Base-by-base conservation (phyloP, 2,888 invertebrate species). In the Dryococelus australis region DNA sequence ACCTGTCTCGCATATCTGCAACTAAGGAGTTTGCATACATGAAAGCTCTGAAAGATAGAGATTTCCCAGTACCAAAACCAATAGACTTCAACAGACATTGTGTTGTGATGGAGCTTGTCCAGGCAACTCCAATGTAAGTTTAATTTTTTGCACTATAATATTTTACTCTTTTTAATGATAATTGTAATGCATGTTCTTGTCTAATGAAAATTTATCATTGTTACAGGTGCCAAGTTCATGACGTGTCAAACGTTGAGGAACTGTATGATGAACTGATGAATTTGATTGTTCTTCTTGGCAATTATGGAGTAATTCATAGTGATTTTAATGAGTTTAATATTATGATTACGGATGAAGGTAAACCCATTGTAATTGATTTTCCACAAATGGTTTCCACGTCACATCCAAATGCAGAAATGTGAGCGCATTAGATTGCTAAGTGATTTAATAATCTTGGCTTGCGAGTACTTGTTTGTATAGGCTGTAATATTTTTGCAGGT, bases 251-350 rank as follows among this genome's bases (percentile, higher is more conserved):
- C 91, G 94, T 96, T 0, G 97, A 96, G 89, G 93, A 93, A 0
- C 93, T 99, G 0, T 99, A 99, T 91, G 98, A 98, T 91, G 97
- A 98, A 90, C 94, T 99, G 88, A 99, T 99, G 99, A 95, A 97
- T 90, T 93, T 99, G 47, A 97, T 99, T 85, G 96, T 99, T 0
- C 95, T 95, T 80, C 94, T 99, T 86, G 99, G 97, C 43, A 97
- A 97, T 93, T 96, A 97, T 91, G 99, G 99, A 0, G 97, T 99
- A 4, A 99, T 99, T 90, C 99, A 99, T 92, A 98, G 99, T 0
- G 99, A 99, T 94, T 99, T 99, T 92, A 99, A 99, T 92, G 99
- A 99, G 93, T 99, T 99, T 93, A 99, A 99, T 92, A 95, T 99
- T 89, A 98, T 99, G 96, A 94, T 97, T 0, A 95, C 95, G 78